Percentiles rank a stretch among this genome's conserved stretches.
These are phyloP conservation scores for Esox lucius DNA, from an alignment of 2,797 vertebrate species.

Conservation along the genomic window DNA sequence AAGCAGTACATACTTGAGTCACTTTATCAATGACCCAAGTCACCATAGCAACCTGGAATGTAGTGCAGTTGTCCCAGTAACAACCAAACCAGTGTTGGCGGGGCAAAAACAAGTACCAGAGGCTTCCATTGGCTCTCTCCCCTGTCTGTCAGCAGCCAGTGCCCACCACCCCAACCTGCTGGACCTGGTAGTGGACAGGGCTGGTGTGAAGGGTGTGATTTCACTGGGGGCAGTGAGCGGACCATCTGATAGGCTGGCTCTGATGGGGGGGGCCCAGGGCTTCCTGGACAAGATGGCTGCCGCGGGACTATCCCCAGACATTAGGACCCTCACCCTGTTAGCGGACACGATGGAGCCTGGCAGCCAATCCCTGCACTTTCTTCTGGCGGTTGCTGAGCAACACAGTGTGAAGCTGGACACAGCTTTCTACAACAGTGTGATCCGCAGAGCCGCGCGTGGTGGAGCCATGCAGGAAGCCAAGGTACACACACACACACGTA, in stretches of 20 bases:
- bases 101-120: conserved; percentile 11
- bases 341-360: conserved; percentile 79
- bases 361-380: conserved; percentile 63
- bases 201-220: conserved; percentile 60
- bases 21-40: not conserved
- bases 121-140: not conserved
- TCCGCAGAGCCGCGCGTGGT: conserved; percentile 80
- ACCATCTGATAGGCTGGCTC: conserved; percentile 75
- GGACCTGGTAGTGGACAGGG: conserved; percentile 58
- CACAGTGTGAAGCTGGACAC: conserved; percentile 79
- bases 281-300: conserved; percentile 85
- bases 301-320: conserved; percentile 71
- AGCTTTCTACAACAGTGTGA: conserved; percentile 86
- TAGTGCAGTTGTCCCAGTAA: not conserved
- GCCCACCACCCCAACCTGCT: conserved; percentile 78
- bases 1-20: not conserved
- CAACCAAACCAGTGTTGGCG: conserved; percentile 37
- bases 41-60: not conserved
- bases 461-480: conserved; percentile 83
- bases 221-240: conserved; percentile 75
- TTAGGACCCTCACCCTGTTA: conserved; percentile 87
- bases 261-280: conserved; percentile 81
- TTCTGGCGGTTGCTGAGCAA: conserved; percentile 74
- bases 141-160: not conserved
- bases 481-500: conserved; percentile 65